Conservation (phyloP, 2,113 vertebrate genomes). For the Euleptes europaea region DNA sequence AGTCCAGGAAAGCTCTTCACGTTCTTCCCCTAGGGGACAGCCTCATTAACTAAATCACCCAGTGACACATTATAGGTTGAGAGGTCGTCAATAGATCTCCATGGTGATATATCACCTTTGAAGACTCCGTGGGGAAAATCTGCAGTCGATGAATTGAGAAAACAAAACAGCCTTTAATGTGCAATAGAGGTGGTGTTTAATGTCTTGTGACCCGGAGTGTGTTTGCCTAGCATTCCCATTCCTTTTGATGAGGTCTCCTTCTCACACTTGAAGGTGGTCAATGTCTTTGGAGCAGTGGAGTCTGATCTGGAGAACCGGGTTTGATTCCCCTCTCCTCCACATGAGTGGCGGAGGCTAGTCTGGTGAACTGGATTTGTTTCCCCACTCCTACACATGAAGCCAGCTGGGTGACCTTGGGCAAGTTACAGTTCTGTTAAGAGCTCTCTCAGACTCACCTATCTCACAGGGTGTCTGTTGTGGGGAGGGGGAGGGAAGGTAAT, state of each 20-base stretch:
- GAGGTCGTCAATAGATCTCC: neutral
- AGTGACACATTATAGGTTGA: neutral
- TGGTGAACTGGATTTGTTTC: no score
- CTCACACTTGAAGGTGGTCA: neutral
- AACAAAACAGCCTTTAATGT: neutral
- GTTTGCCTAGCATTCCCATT: neutral
- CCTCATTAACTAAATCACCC: neutral
- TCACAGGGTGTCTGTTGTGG: no score
- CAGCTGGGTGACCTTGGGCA: no score
- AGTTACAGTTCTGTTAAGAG: no score
- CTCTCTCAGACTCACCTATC: no score
- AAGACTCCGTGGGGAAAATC: neutral
- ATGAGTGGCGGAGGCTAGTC: no score
- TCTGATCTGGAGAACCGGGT: no score
- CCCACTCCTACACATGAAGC: no score
- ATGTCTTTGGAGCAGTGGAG: no score
- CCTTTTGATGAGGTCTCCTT: neutral
- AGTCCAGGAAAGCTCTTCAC: no score
- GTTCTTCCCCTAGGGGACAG: neutral
- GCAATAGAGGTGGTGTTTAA: neutral
- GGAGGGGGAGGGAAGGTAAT: no score
- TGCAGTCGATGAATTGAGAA: neutral
- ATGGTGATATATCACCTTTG: neutral
- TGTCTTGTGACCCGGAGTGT: neutral
- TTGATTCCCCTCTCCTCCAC: no score